phyloP scores from a whole-genome alignment of 30 jellyfish, hydroid and myxozoan genomes.

The Turritopsis rubra region DNA sequence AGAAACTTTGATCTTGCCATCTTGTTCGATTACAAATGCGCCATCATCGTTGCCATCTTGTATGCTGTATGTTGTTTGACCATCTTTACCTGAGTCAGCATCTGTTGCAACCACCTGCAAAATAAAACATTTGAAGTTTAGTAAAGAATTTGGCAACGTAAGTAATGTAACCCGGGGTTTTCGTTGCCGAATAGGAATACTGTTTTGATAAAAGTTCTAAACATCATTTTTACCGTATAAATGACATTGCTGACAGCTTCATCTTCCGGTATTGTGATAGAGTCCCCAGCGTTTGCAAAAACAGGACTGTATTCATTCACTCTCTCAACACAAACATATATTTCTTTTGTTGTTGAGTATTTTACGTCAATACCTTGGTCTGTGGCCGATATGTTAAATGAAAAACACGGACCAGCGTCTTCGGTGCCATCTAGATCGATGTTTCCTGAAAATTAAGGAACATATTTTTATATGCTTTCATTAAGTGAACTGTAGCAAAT shows the following conservation, averaged over 20 bases:
- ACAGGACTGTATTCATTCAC: constrained; percentile 67
- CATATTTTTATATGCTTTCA: background rate
- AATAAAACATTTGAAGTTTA: background rate
- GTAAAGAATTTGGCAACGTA: too few relatives aligned
- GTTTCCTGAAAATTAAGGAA: background rate
- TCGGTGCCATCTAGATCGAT: constrained; percentile 56
- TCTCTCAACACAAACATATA: constrained; percentile 37
- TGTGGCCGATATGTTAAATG: constrained; percentile 37
- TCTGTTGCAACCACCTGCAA: constrained; percentile 47
- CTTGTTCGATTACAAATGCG: constrained; percentile 31
- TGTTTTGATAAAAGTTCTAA: too few relatives aligned
- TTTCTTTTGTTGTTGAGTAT: constrained; percentile 40
- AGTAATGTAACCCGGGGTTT: background rate
- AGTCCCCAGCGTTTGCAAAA: constrained; percentile 22
- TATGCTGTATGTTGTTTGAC: constrained; percentile 45
- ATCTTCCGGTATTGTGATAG: constrained; percentile 44
- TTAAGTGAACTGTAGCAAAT: too few relatives aligned
- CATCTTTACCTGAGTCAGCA: constrained; percentile 67
- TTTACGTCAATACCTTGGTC: constrained; percentile 53
- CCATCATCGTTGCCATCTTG: constrained; percentile 41
- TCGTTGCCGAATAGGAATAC: too few relatives aligned
- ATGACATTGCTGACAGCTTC: constrained; percentile 32
- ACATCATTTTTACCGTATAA: background rate
- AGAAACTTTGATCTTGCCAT: constrained; percentile 29
- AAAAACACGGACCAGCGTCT: constrained; percentile 44